phyloP scores from a whole-genome alignment of 2,797 vertebrate genomes.

The Galaxias olidus region DNA sequence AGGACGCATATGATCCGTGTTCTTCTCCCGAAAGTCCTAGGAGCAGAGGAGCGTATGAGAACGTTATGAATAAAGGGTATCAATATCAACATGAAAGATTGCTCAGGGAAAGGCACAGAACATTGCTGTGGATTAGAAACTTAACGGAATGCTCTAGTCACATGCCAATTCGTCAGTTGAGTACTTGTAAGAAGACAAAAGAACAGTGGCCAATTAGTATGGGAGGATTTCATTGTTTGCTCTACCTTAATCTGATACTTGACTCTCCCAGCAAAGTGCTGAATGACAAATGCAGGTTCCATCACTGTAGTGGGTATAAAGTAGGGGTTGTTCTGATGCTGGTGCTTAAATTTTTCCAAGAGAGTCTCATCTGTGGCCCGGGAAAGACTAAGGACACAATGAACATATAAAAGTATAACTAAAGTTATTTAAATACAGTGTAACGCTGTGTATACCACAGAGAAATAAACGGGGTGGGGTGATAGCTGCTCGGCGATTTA shows the following conservation, averaged over 20 bases:
- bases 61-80: too few species aligned
- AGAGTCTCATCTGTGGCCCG: conserved; percentile 84
- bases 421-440: too few species aligned
- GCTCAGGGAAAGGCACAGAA: too few species aligned
- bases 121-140: too few species aligned
- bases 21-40: conserved; percentile 92
- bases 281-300: conserved; percentile 86
- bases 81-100: too few species aligned
- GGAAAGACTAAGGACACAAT: conserved; percentile 75
- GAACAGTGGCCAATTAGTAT: too few species aligned
- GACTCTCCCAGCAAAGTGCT: conserved; percentile 90
- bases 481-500: not conserved
- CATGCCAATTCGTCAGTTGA: too few species aligned
- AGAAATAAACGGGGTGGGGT: conserved; percentile 26
- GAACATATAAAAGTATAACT: not conserved
- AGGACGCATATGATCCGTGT: conserved; percentile 91
- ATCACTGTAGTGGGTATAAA: conserved; percentile 81
- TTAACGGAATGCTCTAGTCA: too few species aligned
- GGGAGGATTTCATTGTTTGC: not conserved
- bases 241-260: conserved; percentile 90
- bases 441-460: not conserved
- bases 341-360: conserved; percentile 87
- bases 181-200: too few species aligned
- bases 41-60: conserved; percentile 9
- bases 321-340: conserved; percentile 82